Conservation (phyloP, 2,113 vertebrate genomes). For the Pteruthius melanotis region DNA sequence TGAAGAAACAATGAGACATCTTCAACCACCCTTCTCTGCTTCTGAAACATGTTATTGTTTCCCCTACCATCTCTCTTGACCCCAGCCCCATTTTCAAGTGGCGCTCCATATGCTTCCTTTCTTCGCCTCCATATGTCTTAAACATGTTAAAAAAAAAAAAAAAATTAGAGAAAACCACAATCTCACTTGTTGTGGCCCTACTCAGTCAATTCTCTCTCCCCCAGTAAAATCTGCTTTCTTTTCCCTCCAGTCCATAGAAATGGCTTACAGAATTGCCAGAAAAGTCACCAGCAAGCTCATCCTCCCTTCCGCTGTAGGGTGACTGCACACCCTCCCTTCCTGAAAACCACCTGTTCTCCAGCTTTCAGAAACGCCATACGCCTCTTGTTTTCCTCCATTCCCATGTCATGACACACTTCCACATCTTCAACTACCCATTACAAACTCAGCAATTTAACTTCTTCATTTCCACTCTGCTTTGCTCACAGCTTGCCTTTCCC, state of each 20-base stretch:
- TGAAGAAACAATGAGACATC: slow-evolving; percentile 63
- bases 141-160: neutral
- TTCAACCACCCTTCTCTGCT: slow-evolving; percentile 15
- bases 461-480: slow-evolving; percentile 10
- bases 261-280: neutral
- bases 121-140: slow-evolving; percentile 46
- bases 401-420: slow-evolving; percentile 36
- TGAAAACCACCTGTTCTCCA: slow-evolving; percentile 45
- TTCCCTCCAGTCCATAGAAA: neutral
- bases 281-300: neutral
- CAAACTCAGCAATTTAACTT: slow-evolving; percentile 12
- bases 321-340: slow-evolving; percentile 23
- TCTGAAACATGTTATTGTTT: slow-evolving; percentile 61
- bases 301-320: neutral
- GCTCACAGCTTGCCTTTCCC: neutral
- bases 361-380: neutral
- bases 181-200: neutral
- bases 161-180: neutral
- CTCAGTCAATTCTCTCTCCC: neutral
- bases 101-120: slow-evolving; percentile 53
- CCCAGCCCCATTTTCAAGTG: slow-evolving; percentile 23
- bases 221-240: neutral
- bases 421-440: neutral
- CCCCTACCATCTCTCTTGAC: slow-evolving; percentile 49
- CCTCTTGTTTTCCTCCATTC: slow-evolving; percentile 50